Evolutionary conservation across 2,113 vertebrate species (phyloP).

Genomic region (Hyperoodon ampullatus): DNA sequence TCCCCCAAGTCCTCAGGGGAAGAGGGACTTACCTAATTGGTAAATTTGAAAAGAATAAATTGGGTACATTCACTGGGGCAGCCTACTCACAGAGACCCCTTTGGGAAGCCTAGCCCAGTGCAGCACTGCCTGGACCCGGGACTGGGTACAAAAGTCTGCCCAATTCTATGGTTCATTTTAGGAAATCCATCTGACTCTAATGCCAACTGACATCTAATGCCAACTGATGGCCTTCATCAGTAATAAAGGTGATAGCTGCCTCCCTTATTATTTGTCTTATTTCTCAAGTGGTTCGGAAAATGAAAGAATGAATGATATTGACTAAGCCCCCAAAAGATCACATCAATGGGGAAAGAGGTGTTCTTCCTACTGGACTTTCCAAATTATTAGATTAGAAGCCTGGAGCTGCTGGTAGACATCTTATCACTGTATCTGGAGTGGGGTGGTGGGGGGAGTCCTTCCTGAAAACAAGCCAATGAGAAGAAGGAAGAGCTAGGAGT

Average conservation of each 20-base stretch:
- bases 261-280: neutral
- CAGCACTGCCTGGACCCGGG: neutral
- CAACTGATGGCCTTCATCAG: neutral
- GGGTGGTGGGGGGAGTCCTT: neutral
- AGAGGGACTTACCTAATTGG: neutral
- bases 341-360: neutral
- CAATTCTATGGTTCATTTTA: neutral
- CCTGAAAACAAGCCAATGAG: neutral
- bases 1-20: neutral
- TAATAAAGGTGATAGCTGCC: neutral
- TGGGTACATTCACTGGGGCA: neutral
- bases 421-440: neutral
- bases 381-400: neutral
- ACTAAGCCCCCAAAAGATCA: neutral
- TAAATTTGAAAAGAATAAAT: neutral
- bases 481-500: neutral
- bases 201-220: neutral
- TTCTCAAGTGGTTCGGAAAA: slow-evolving; percentile 9
- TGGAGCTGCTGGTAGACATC: neutral
- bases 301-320: neutral
- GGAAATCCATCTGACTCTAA: neutral
- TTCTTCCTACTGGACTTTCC: neutral
- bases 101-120: neutral
- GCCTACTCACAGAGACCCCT: neutral
- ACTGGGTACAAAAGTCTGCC: neutral